Conservation (phyloP, 1,140 invertebrate genomes). For the Phortica variegata region DNA sequence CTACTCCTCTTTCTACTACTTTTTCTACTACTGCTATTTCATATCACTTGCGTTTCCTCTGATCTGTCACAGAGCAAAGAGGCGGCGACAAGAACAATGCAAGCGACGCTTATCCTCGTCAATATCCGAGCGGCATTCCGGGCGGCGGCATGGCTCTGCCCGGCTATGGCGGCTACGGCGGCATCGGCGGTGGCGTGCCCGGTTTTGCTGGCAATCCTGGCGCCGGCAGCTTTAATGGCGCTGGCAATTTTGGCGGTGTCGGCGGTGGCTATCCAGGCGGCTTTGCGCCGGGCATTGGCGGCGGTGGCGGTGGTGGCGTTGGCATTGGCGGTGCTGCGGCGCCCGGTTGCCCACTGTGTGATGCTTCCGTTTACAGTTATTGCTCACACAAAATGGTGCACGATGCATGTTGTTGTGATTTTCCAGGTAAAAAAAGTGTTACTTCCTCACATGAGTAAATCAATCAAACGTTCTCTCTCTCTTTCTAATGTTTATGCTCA, state of each 20-base stretch:
- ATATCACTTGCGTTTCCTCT: too few species aligned
- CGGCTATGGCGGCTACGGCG: too few species aligned
- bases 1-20: too few species aligned
- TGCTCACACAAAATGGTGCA: conserved; percentile 73
- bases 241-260: background rate
- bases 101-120: too few species aligned
- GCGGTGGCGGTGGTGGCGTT: conserved; percentile 13
- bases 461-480: background rate
- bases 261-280: background rate
- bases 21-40: too few species aligned
- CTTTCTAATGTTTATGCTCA: conserved; percentile 9
- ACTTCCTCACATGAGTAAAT: background rate
- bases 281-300: conserved; percentile 10
- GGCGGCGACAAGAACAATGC: too few species aligned
- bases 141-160: too few species aligned
- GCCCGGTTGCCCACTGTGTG: conserved; percentile 67
- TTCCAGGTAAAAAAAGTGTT: conserved; percentile 59
- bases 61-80: too few species aligned
- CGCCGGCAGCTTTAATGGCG: background rate
- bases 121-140: too few species aligned
- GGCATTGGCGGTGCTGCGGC: conserved; percentile 10
- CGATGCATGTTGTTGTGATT: conserved; percentile 72
- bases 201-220: conserved; percentile 4
- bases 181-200: too few species aligned
- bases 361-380: conserved; percentile 73